Percentiles rank a stretch among this genome's conserved stretches.
Evolutionary conservation across 2,797 vertebrate genomes (phyloP).

Genomic region (Ispidina lecontei): DNA sequence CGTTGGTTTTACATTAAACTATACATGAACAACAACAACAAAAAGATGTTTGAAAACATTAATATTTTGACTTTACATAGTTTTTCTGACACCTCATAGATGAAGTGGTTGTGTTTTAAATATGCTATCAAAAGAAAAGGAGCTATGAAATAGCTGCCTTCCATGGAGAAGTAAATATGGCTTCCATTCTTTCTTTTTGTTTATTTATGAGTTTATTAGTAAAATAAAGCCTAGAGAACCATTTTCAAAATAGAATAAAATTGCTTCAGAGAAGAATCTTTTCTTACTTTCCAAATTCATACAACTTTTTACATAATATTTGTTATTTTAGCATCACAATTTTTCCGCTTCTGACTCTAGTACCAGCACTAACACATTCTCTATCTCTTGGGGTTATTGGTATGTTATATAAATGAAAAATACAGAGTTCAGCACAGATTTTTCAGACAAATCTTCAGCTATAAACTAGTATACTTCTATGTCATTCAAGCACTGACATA

Average conservation of each 20-base stretch:
- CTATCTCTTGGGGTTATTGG: neutral
- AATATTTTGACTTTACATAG: fast-evolving
- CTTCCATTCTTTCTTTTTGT: neutral
- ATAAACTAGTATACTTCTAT: neutral
- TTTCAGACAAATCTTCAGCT: neutral
- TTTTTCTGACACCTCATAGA: neutral
- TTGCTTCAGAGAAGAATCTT: neutral
- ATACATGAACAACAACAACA: neutral
- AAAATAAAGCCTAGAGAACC: neutral
- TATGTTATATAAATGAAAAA: neutral
- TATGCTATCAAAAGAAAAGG: neutral
- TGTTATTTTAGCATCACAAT: neutral
- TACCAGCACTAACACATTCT: neutral
- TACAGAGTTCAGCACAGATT: neutral
- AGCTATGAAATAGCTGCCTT: neutral
- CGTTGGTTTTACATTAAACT: neutral
- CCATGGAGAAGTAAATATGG: neutral
- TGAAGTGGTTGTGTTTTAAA: neutral
- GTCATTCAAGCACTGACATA: neutral
- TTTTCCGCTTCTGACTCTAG: neutral
- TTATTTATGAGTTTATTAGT: neutral
- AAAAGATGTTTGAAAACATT: neutral
- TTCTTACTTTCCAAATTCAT: neutral
- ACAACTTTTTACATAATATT: neutral
- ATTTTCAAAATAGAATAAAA: neutral